These are phyloP conservation scores for Habropoda laboriosa DNA, from an alignment of 1,140 invertebrate genomes.

Conservation along the genomic window DNA sequence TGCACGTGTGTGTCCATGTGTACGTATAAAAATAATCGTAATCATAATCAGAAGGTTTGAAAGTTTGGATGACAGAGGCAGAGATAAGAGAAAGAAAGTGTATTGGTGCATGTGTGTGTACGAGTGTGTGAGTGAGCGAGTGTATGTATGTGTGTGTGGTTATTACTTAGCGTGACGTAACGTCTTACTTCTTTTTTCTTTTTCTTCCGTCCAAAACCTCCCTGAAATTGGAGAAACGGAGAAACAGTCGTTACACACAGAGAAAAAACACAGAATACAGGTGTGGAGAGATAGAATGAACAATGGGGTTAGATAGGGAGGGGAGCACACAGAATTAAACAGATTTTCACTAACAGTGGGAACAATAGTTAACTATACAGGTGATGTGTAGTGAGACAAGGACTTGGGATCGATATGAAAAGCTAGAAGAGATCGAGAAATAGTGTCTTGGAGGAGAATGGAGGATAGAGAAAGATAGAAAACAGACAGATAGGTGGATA, in stretches of 20 bases:
- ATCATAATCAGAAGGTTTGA: not conserved
- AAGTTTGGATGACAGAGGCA: conserved; percentile 13
- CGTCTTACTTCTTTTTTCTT: conserved; percentile 97
- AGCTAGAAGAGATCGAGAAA: not conserved
- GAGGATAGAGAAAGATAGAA: conserved; percentile 33
- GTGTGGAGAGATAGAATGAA: conserved; percentile 8
- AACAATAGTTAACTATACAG: not conserved
- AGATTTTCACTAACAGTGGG: not conserved
- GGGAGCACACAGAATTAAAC: no score
- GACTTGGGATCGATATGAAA: not conserved
- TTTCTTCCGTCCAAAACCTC: conserved; percentile 95
- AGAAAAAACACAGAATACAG: conserved; percentile 74
- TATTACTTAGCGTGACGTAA: conserved; percentile 81
- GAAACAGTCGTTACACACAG: conserved; percentile 82
- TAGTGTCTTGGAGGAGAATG: no score
- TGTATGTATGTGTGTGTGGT: conserved; percentile 52
- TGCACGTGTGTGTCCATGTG: conserved; percentile 51
- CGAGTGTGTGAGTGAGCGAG: not conserved
- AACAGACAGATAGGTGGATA: not conserved
- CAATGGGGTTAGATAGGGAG: not conserved
- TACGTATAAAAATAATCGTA: conserved; percentile 33
- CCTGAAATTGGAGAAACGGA: conserved; percentile 87
- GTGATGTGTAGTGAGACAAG: not conserved
- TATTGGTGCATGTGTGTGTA: not conserved
- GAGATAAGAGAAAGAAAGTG: not conserved